Evolutionary conservation across 2,113 vertebrate species (phyloP).

Genomic region (Andinoacara biseriatus): DNA sequence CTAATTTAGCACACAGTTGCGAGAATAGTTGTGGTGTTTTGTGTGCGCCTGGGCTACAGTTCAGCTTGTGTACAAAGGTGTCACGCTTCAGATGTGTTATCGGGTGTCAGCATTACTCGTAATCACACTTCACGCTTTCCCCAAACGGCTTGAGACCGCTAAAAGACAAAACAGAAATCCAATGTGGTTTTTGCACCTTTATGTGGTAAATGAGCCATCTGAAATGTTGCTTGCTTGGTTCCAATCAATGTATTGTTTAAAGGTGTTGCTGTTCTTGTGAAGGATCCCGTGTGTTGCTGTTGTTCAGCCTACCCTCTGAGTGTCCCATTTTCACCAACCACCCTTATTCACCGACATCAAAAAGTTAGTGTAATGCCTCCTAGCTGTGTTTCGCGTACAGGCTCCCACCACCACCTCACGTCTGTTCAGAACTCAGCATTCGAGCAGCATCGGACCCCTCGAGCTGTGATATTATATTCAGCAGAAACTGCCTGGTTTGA

Average conservation of each 20-base stretch:
- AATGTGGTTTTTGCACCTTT: neutral
- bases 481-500: constrained; percentile 20
- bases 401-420: neutral
- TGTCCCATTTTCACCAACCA: neutral
- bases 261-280: neutral
- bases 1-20: neutral
- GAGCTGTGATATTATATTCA: constrained; percentile 52
- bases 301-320: neutral
- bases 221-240: neutral
- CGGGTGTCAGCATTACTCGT: neutral
- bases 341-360: neutral
- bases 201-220: neutral
- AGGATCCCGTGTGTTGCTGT: neutral
- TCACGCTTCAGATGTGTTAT: neutral
- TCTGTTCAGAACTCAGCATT: neutral
- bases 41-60: neutral
- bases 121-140: neutral
- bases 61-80: neutral
- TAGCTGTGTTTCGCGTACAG: neutral
- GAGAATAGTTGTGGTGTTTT: neutral
- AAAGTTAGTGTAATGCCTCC: neutral
- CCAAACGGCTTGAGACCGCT: neutral
- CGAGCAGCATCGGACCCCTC: constrained; percentile 13
- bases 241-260: neutral
- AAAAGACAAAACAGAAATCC: neutral